Evolutionary conservation across 2,113 vertebrate species (phyloP), one percentile per base, ranked within the genome.

Genomic region (Cryptomyrus ogoouensis): DNA sequence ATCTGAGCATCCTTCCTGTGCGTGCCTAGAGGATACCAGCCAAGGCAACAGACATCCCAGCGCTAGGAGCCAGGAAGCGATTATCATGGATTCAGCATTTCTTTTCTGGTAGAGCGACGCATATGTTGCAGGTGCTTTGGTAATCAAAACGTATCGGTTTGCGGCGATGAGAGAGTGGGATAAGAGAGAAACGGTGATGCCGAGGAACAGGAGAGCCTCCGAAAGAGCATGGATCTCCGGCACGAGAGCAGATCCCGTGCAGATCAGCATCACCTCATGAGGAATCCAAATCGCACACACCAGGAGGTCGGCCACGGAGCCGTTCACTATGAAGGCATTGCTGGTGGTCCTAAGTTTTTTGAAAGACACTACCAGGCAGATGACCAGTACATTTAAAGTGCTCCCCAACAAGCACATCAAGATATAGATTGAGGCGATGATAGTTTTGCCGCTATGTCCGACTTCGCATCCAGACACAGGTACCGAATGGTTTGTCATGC

Each of bases 231-330:
- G 95, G 93, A 96, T 96, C 83, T 91, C 91, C 0, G 91, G 88
- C 62, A 91, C 90, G 88, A 93, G 92, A 6, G 90, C 86, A 0
- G 92, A 85, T 88, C 94, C 93, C 0, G 93, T 91, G 2, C 96
- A 96, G 90, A 97, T 93, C 86, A 96, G 91, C 90, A 96, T 95
- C 0, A 95, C 96, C 93, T 98, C 97, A 92, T 96, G 97, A 21
- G 97, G 97, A 97, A 97, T 97, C 97, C 97, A 98, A 90, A 97
- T 95, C 31, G 96, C 97, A 3, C 97, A 98, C 84, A 98, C 96
- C 44, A 97, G 94, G 10, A 98, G 94, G 93, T 98, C 97, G 0
- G 97, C 97, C 0, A 96, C 95, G 0, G 97, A 97, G 70, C 97
- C 97, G 58, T 97, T 98, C 53, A 97, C 97, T 0, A 98, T 97